Percentiles rank a stretch among this genome's conserved stretches.
These are phyloP conservation scores for Fissipunctia ypsillon DNA, from an alignment of 2,888 invertebrate genomes.

Conservation along the genomic window DNA sequence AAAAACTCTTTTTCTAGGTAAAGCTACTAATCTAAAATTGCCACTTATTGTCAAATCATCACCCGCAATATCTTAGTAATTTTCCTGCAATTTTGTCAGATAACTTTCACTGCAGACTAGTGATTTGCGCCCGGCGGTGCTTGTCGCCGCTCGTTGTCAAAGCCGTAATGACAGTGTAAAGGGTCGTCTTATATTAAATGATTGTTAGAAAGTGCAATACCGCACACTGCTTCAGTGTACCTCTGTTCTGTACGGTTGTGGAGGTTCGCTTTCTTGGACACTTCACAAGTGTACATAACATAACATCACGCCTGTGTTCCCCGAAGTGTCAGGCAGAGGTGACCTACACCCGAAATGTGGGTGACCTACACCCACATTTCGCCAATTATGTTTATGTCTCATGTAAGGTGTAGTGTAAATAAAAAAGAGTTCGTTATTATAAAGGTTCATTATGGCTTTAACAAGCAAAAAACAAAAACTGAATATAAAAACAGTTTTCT, in stretches of 20 bases:
- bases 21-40: conserved; percentile 18
- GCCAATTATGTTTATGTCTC: background rate
- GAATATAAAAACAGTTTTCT: no score
- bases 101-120: conserved; percentile 63
- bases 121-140: conserved; percentile 63
- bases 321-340: no score
- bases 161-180: conserved; percentile 57
- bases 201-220: conserved; percentile 58
- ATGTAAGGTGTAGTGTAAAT: no score
- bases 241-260: background rate
- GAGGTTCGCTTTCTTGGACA: background rate
- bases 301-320: no score
- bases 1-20: background rate
- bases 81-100: conserved; percentile 61
- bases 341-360: background rate
- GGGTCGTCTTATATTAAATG: conserved; percentile 61
- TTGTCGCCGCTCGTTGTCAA: conserved; percentile 50
- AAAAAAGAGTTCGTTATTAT: no score
- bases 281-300: background rate
- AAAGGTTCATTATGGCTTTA: background rate
- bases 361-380: background rate
- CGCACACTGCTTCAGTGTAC: conserved; percentile 22
- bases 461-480: background rate
- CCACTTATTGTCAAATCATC: conserved; percentile 47
- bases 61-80: conserved; percentile 48